Evolutionary conservation across 1,140 invertebrate genomes (phyloP).

Genomic region (Lucilia sericata): DNA sequence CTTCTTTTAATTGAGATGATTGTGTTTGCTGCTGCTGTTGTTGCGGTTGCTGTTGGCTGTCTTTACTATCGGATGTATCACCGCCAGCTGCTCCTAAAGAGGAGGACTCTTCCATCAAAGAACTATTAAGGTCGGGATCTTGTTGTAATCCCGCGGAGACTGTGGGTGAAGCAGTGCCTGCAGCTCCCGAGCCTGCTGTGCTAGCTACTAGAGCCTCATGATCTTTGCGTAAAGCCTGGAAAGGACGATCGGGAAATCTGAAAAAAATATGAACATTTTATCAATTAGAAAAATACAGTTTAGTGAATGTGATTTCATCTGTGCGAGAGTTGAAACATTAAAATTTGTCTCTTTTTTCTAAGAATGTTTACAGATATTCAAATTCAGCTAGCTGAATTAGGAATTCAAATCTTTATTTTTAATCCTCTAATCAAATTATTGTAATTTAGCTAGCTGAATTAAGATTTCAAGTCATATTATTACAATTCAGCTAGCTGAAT

Average conservation of each 20-base stretch:
- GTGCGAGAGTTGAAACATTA: no score
- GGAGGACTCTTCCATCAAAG: constrained; percentile 62
- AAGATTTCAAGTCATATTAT: no score
- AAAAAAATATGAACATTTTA: not conserved
- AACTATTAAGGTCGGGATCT: constrained; percentile 64
- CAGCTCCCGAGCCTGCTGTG: constrained; percentile 48
- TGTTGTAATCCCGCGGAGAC: constrained; percentile 50
- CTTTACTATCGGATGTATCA: constrained; percentile 67
- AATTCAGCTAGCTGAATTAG: no score
- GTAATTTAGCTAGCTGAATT: no score
- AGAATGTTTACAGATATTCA: no score
- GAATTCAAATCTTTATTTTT: no score
- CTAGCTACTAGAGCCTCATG: constrained; percentile 59
- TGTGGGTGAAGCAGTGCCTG: constrained; percentile 55
- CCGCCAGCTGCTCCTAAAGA: constrained; percentile 64
- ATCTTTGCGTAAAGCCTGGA: constrained; percentile 65
- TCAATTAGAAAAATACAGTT: no score
- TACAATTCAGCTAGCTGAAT: no score
- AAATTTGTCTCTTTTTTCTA: no score
- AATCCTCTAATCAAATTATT: no score
- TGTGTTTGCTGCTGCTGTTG: constrained; percentile 51
- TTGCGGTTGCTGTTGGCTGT: constrained; percentile 60
- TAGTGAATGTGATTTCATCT: no score
- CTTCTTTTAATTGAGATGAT: constrained; percentile 55
- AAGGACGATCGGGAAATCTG: constrained; percentile 64